phyloP scores from a whole-genome alignment of 2,888 invertebrate genomes.

The Microctonus hyperodae region DNA sequence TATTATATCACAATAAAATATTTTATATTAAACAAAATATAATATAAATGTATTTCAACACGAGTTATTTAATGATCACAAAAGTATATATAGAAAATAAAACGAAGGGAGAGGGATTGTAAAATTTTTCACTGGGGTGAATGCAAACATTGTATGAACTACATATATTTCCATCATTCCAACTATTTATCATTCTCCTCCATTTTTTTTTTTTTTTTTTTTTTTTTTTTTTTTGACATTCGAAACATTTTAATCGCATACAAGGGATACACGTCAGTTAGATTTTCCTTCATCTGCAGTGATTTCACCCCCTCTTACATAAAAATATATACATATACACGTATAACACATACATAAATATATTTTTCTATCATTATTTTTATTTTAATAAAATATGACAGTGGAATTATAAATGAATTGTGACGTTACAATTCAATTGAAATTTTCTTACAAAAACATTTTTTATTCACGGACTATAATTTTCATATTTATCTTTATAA shows the following conservation, averaged over 20 bases:
- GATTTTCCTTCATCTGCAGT: slow-evolving; percentile 11
- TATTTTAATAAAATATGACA: slow-evolving; percentile 12
- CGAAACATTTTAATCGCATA: slow-evolving; percentile 36
- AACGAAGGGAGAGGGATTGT: slow-evolving; percentile 9
- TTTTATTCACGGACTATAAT: slow-evolving; percentile 22
- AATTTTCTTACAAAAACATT: slow-evolving; percentile 7
- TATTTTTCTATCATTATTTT: background rate
- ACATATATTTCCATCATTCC: slow-evolving; percentile 15
- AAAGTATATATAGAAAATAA: background rate
- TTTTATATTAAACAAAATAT: no score
- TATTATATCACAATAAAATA: no score
- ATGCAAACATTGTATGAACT: background rate
- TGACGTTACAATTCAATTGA: slow-evolving; percentile 16
- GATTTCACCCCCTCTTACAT: slow-evolving; percentile 5
- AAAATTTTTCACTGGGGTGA: slow-evolving; percentile 19
- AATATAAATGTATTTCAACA: background rate
- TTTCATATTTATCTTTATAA: no score
- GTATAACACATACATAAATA: background rate
- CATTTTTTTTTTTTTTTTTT: no score
- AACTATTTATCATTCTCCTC: slow-evolving; percentile 39
- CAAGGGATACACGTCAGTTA: slow-evolving; percentile 19
- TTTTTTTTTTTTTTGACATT: slow-evolving; percentile 27
- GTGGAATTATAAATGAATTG: slow-evolving; percentile 19
- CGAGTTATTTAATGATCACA: background rate
- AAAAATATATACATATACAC: background rate